phyloP scores from a whole-genome alignment of 1,140 invertebrate genomes.

The Ceratoteleas bidentatus region DNA sequence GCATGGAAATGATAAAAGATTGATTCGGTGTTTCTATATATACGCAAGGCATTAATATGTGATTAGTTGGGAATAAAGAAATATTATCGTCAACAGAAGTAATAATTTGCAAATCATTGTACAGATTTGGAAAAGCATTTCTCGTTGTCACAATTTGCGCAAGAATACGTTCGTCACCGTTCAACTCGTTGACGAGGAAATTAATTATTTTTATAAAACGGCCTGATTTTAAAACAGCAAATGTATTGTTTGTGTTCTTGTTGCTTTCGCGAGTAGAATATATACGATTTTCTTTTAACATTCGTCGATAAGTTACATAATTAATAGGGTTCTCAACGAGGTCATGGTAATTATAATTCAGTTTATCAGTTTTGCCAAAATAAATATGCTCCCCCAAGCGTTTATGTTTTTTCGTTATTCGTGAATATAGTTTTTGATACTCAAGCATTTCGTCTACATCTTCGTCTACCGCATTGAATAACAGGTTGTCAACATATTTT shows the following conservation, averaged over 20 bases:
- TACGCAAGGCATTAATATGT: neutral
- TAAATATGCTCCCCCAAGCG: neutral
- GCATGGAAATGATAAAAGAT: neutral
- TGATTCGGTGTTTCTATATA: neutral
- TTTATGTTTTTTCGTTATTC: neutral
- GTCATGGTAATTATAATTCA: neutral
- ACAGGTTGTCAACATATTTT: neutral
- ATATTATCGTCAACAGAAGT: neutral
- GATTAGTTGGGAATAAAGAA: neutral
- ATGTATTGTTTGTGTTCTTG: slow-evolving; percentile 1
- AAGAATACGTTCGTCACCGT: neutral
- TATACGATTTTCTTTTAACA: slow-evolving; percentile 1
- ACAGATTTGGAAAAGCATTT: neutral
- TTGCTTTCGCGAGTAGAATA: neutral
- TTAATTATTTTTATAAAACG: neutral
- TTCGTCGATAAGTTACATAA: neutral
- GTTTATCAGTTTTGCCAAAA: neutral
- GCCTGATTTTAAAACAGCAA: slow-evolving; percentile 1
- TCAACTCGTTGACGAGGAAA: neutral
- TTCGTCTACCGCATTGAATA: neutral
- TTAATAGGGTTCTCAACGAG: neutral
- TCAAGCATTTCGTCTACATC: neutral
- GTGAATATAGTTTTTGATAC: neutral
- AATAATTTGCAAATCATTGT: slow-evolving; percentile 1
- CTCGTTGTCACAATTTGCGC: neutral